These are phyloP conservation scores for Spodoptera litura DNA, from an alignment of 1,140 invertebrate genomes.

Conservation along the genomic window DNA sequence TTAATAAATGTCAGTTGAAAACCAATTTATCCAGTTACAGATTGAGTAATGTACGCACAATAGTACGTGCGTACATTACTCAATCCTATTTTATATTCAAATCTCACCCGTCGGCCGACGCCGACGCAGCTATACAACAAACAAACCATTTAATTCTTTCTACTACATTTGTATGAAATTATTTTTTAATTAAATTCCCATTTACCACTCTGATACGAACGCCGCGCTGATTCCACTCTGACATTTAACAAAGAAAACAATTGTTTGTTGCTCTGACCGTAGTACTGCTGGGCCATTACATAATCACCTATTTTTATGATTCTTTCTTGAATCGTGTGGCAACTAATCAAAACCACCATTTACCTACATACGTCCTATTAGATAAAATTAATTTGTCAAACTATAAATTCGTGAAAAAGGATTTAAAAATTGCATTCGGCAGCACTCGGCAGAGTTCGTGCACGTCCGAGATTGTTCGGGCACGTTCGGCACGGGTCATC, in stretches of 20 bases:
- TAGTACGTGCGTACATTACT: background rate
- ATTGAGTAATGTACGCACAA: too few relatives aligned
- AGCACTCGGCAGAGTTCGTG: constrained; percentile 41
- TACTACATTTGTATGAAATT: background rate
- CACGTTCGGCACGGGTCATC: constrained; percentile 53
- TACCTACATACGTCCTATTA: constrained; percentile 50
- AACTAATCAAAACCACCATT: constrained; percentile 33
- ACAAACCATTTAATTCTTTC: constrained; percentile 6
- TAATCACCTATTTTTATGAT: constrained; percentile 16
- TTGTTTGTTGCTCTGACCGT: constrained; percentile 26
- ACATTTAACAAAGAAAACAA: constrained; percentile 47
- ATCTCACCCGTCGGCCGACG: background rate
- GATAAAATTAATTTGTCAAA: constrained; percentile 47
- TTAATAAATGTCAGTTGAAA: too few relatives aligned
- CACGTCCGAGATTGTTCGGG: constrained; percentile 31
- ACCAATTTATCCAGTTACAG: too few relatives aligned
- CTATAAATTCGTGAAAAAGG: constrained; percentile 34
- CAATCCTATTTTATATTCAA: background rate
- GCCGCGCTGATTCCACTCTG: constrained; percentile 21
- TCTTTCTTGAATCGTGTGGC: background rate
- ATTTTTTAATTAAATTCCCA: constrained; percentile 42
- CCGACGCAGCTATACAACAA: background rate
- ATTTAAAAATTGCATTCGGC: constrained; percentile 40
- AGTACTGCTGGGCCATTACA: constrained; percentile 11
- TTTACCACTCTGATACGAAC: constrained; percentile 5